Base-by-base conservation (phyloP, 2,888 invertebrate genomes). In the Monochamus alternatus region DNA sequence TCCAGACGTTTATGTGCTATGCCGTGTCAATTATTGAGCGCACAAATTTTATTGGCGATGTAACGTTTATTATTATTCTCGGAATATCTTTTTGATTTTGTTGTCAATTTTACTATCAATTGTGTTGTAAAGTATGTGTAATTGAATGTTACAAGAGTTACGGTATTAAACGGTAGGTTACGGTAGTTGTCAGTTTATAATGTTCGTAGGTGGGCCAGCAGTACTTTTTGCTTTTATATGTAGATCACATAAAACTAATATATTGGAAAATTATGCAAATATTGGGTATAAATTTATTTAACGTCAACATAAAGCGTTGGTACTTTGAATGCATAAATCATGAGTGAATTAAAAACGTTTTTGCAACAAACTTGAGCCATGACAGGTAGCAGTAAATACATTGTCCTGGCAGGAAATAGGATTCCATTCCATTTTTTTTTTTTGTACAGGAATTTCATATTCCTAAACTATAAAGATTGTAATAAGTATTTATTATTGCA, bases 31-130 rank as follows among this genome's bases (percentile, higher is more conserved):
- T 63, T 71, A 62, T 51, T 38, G 32, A 51, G 52, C 71, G 47
- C 44, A 62, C 62, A 59, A 14, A 75, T 65, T 70, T 75, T 65
- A 75, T 75, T 65, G 64, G 55, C 58, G 70, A 65, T 65, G 70
- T 58, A 55, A 71, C 38, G 72, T 71, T 75, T 75, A 75, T 67
- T 66, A 58, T 43, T 63, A 62, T 75, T 75, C 75, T 59, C 64
- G 65, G 74, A 75, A 75, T 32, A 59, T 63, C 62, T 71, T 71
- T 63, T 71, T 63, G 71, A 63, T 51, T 71, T 52, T 38, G n/a
- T 14, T 47, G 71, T 71, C 69, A 69, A 69, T 69, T 69, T 69
- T 69, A 69, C 47, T 69, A 60, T 60, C 71, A 71, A 62, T 71
- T 71, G 71, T 71, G 71, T 71, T 71, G 52, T 63, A 71, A 71